These are phyloP conservation scores for Todiramphus saurophagus DNA, from an alignment of 2,113 vertebrate genomes.

Conservation along the genomic window DNA sequence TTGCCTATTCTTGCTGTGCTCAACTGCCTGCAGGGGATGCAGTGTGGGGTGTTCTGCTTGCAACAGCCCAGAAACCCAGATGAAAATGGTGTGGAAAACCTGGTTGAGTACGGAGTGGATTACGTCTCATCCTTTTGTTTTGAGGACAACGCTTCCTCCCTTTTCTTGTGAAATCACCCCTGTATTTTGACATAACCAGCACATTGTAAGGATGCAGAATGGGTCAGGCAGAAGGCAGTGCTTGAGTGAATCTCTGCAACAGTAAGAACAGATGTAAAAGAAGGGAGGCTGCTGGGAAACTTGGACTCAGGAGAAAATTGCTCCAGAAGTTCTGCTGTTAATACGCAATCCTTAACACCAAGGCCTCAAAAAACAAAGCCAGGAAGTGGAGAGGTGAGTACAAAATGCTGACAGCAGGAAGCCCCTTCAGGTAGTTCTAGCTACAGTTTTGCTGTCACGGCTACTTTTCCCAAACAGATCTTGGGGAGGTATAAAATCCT, in stretches of 20 bases:
- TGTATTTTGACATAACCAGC: neutral
- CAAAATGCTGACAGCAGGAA: neutral
- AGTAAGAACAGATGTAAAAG: neutral
- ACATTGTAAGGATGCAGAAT: rapidly evolving
- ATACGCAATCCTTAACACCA: neutral
- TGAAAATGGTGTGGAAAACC: neutral
- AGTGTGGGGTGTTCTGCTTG: neutral
- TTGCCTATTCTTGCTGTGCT: neutral
- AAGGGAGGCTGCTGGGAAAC: neutral
- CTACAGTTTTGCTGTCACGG: neutral
- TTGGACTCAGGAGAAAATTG: neutral
- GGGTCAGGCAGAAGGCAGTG: neutral
- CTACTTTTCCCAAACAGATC: neutral
- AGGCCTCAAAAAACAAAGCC: neutral
- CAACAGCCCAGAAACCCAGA: neutral
- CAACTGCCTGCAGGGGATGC: neutral
- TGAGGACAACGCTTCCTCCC: neutral
- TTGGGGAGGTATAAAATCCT: neutral
- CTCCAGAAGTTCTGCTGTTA: neutral
- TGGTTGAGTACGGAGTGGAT: neutral
- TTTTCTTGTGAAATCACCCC: neutral
- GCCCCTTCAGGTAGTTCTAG: neutral
- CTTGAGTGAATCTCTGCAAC: neutral
- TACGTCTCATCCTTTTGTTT: neutral
- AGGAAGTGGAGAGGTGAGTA: neutral